These are phyloP conservation scores for Dendrophyllia cribrosa DNA, from an alignment of 64 coral and sea anemone species.

Conservation along the genomic window DNA sequence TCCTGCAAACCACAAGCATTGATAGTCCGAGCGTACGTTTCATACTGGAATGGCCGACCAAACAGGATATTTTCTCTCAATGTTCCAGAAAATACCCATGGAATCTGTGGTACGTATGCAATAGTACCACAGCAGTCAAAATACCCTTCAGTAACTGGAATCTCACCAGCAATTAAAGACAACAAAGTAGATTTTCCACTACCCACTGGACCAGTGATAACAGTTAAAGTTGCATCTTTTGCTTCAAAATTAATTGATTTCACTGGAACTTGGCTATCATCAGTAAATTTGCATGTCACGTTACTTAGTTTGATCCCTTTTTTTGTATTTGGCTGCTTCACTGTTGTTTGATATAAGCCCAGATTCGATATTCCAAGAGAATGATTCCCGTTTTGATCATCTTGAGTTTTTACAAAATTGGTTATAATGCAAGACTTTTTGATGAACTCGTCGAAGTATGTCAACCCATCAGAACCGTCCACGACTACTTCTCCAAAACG, in stretches of 20 bases:
- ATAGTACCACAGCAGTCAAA: slow-evolving; percentile 7
- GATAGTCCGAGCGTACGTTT: slow-evolving; percentile 25
- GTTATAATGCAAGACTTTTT: slow-evolving; percentile 12
- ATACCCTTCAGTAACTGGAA: slow-evolving; percentile 46
- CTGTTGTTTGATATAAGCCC: background rate
- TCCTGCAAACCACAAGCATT: slow-evolving; percentile 15
- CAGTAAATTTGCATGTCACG: slow-evolving; percentile 27
- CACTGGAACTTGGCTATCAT: background rate
- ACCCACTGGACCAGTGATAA: slow-evolving; percentile 68
- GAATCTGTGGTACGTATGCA: slow-evolving; percentile 67
- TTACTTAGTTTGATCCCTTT: slow-evolving; percentile 1
- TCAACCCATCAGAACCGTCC: background rate
- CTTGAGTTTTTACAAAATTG: slow-evolving; percentile 2
- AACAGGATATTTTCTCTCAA: slow-evolving; percentile 58
- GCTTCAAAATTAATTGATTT: slow-evolving; percentile 50
- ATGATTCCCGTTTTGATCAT: background rate
- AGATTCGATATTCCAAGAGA: background rate
- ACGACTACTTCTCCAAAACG: background rate
- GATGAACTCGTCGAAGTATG: slow-evolving; percentile 6
- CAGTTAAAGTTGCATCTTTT: slow-evolving; percentile 14
- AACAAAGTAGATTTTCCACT: slow-evolving; percentile 69
- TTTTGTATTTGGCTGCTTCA: background rate
- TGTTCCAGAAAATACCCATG: slow-evolving; percentile 80
- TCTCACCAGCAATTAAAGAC: slow-evolving; percentile 63
- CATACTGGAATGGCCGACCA: slow-evolving; percentile 29